Evolutionary conservation across 37 sponge, comb jelly and placozoan species (phyloP).

Genomic region (Theonella swinhoei): DNA sequence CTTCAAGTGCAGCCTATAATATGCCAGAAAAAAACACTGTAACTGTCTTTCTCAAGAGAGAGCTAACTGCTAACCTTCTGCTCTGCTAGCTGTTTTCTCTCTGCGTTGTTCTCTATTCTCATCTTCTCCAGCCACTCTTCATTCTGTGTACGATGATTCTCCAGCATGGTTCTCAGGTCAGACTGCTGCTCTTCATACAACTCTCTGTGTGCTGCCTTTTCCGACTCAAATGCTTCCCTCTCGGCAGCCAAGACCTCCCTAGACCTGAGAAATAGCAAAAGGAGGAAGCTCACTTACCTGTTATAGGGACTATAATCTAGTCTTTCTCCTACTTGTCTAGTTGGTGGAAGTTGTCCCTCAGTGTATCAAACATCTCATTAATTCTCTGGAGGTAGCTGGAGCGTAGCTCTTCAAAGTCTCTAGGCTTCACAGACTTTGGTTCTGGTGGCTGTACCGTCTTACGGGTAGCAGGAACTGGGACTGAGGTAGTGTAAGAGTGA

Average conservation of each 20-base stretch:
- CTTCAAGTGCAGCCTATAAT: conserved; percentile 25
- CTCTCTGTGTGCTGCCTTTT: conserved; percentile 53
- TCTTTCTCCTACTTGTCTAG: conserved; percentile 55
- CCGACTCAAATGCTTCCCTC: conserved; percentile 63
- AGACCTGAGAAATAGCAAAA: conserved; percentile 17
- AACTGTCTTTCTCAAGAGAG: neutral
- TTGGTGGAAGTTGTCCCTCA: conserved; percentile 50
- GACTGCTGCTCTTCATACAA: conserved; percentile 74
- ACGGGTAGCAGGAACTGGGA: conserved; percentile 67
- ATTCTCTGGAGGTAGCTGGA: conserved; percentile 30
- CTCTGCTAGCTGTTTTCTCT: neutral
- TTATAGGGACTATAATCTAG: neutral
- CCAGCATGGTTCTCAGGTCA: conserved; percentile 65
- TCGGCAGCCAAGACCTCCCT: conserved; percentile 43
- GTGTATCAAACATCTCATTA: conserved; percentile 65
- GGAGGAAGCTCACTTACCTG: neutral
- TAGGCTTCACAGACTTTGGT: conserved; percentile 39
- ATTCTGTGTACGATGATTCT: conserved; percentile 48
- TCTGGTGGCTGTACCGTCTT: conserved; percentile 34
- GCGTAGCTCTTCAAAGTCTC: conserved; percentile 65
- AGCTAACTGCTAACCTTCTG: neutral
- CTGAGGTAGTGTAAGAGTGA: conserved; percentile 20
- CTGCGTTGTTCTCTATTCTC: conserved; percentile 50
- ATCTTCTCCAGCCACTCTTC: conserved; percentile 65
- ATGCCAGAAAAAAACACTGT: neutral